Percentiles rank a stretch among this genome's conserved stretches.
phyloP scores from a whole-genome alignment of 2,888 invertebrate species.

The Dicranocentrus wangi region DNA sequence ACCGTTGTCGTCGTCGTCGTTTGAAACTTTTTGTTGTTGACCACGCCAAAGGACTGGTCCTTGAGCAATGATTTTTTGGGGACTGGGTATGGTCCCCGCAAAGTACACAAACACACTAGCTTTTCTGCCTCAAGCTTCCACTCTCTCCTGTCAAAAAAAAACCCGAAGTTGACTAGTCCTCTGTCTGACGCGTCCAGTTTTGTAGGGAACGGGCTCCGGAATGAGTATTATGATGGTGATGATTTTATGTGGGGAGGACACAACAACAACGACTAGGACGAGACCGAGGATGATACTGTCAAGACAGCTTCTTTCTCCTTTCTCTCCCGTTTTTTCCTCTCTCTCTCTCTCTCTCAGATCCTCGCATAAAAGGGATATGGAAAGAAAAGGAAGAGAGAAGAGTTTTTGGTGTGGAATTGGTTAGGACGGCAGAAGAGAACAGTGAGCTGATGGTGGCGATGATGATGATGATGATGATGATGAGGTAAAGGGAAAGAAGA shows the following conservation, averaged over 20 bases:
- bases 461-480: constrained; percentile 28
- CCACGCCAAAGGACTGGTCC: background rate
- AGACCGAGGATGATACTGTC: constrained; percentile 59
- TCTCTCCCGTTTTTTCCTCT: constrained; percentile 6
- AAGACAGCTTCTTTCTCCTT: constrained; percentile 43
- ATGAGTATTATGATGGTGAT: too few relatives aligned
- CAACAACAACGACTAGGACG: constrained; percentile 54
- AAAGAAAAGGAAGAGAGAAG: constrained; percentile 27
- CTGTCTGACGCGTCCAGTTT: too few relatives aligned
- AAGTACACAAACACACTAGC: too few relatives aligned
- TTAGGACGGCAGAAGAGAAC: constrained; percentile 44
- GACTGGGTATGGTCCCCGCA: too few relatives aligned
- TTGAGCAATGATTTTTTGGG: too few relatives aligned
- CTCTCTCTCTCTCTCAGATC: constrained; percentile 14
- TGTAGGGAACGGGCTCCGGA: too few relatives aligned
- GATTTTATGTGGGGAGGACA: constrained; percentile 6
- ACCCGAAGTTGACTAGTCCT: too few relatives aligned
- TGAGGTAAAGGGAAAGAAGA: constrained; percentile 11
- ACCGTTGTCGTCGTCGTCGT: too few relatives aligned
- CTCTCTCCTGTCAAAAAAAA: too few relatives aligned
- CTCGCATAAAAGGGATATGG: too few relatives aligned
- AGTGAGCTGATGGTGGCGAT: constrained; percentile 22
- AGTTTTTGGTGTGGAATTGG: constrained; percentile 35
- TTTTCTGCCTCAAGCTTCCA: too few relatives aligned
- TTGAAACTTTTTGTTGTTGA: too few relatives aligned